Conservation (phyloP, 2,888 invertebrate species). For the Blomia tropicalis region DNA sequence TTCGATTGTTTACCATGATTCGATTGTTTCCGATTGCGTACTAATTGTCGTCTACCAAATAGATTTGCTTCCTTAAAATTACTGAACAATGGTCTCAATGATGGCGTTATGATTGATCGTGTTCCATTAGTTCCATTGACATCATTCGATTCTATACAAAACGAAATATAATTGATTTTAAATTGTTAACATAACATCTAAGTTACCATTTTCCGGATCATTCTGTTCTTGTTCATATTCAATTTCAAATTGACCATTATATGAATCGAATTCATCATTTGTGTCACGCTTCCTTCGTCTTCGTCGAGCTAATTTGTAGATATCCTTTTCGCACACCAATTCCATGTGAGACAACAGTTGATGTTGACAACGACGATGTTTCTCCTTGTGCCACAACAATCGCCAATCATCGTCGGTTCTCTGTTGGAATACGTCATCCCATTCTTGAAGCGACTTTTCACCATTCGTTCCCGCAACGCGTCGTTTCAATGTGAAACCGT, state of each 20-base stretch:
- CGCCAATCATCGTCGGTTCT: constrained; percentile 43
- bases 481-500: neutral
- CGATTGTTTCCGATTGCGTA: constrained; percentile 36
- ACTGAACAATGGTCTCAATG: constrained; percentile 2
- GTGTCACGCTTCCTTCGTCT: constrained; percentile 9
- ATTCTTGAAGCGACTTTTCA: neutral
- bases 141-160: no score
- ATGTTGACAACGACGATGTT: constrained; percentile 44
- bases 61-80: constrained; percentile 18
- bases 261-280: neutral
- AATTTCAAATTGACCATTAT: neutral
- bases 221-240: neutral
- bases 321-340: constrained; percentile 49
- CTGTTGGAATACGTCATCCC: constrained; percentile 22
- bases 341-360: constrained; percentile 43
- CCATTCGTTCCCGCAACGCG: neutral
- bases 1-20: constrained; percentile 30
- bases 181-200: no score
- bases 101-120: no score
- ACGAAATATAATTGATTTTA: no score
- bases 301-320: constrained; percentile 38
- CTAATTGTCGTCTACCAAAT: constrained; percentile 28
- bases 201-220: neutral
- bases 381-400: constrained; percentile 45
- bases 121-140: no score